Evolutionary conservation across 2,113 vertebrate genomes (phyloP).

Genomic region (Sarotherodon lohbergeri): DNA sequence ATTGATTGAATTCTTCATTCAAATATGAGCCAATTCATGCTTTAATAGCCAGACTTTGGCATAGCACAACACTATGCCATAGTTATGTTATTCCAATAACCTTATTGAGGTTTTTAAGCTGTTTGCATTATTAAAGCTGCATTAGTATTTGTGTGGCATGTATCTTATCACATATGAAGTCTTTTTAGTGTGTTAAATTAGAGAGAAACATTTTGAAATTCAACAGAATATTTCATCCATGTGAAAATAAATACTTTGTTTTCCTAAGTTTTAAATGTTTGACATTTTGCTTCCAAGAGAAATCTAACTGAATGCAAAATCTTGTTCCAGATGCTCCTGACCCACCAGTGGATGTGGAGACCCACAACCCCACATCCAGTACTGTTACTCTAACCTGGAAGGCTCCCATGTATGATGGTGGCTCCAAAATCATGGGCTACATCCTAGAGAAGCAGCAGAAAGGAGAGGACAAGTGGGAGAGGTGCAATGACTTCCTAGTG

Average conservation of each 20-base stretch:
- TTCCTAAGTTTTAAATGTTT: not conserved
- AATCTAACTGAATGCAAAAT: not conserved
- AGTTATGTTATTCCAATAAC: not conserved
- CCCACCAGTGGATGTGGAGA: slow-evolving; percentile 90
- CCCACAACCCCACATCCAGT: slow-evolving; percentile 86
- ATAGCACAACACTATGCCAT: not conserved
- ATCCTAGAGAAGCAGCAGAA: slow-evolving; percentile 89
- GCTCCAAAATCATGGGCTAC: slow-evolving; percentile 95
- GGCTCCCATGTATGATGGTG: slow-evolving; percentile 92
- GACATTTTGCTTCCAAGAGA: not conserved
- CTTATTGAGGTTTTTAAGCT: not conserved
- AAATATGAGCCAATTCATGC: not conserved
- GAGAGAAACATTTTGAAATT: not conserved
- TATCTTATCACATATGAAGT: not conserved
- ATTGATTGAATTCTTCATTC: not conserved
- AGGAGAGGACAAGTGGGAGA: slow-evolving; percentile 86
- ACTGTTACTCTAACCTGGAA: slow-evolving; percentile 96
- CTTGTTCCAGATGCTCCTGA: slow-evolving; percentile 82
- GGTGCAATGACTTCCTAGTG: slow-evolving; percentile 93
- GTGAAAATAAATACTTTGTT: not conserved
- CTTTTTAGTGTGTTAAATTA: not conserved
- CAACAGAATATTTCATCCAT: not conserved
- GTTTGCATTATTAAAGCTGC: not conserved
- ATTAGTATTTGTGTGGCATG: rapidly evolving
- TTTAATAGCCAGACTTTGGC: not conserved